These are phyloP conservation scores for Acanthosepion pharaonis DNA, from an alignment of 2,888 invertebrate species.

Conservation along the genomic window DNA sequence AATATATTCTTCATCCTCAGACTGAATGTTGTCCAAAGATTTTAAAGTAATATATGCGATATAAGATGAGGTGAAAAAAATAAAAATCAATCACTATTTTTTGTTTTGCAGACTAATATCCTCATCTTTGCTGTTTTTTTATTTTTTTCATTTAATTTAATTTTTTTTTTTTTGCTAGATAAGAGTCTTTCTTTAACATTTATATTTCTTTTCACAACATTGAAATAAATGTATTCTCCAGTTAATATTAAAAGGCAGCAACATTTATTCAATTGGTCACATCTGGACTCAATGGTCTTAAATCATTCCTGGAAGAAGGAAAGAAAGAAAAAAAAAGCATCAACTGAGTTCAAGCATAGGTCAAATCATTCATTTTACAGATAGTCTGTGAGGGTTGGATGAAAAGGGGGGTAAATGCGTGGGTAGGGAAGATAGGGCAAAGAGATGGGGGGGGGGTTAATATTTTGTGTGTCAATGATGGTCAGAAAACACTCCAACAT, in stretches of 20 bases:
- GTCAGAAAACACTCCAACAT: too few species aligned
- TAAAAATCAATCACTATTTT: background rate
- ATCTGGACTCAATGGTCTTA: background rate
- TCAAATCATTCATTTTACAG: too few species aligned
- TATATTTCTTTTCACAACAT: background rate
- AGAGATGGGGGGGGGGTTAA: too few species aligned
- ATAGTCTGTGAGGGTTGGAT: too few species aligned
- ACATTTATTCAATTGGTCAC: conserved; percentile 8
- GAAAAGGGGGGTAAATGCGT: too few species aligned
- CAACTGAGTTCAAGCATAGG: too few species aligned
- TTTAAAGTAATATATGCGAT: too few species aligned
- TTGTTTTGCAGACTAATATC: background rate
- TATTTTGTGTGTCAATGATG: too few species aligned
- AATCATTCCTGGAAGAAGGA: too few species aligned
- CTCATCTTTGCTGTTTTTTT: background rate
- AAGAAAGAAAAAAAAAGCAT: too few species aligned
- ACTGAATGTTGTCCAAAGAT: background rate
- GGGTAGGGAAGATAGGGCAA: too few species aligned
- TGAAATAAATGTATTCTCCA: background rate
- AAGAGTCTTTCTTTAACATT: background rate
- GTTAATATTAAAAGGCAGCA: background rate
- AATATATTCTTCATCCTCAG: background rate
- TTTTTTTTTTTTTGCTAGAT: background rate
- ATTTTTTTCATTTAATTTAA: too few species aligned
- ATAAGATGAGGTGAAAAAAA: background rate